Evolutionary conservation across 2,888 invertebrate genomes (phyloP), one percentile per base, ranked within the genome.

Genomic region (Polydrusus cervinus): DNA sequence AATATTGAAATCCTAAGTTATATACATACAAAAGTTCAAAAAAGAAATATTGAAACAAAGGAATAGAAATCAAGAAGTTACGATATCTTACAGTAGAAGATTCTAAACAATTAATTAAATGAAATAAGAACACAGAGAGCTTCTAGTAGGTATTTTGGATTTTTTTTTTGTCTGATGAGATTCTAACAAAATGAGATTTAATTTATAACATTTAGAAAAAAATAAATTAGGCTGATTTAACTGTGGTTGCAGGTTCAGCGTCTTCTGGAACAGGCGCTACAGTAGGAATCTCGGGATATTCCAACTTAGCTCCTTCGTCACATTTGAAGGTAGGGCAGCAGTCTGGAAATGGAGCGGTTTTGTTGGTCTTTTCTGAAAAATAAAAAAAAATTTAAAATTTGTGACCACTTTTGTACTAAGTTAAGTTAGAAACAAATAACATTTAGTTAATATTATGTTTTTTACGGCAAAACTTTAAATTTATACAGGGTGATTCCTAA

Each of bases 321-420:
- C 96, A 96, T 9, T 93, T 93, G 89, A 96, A 96, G 78, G 89
- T 88, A 0, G 96, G 96, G 86, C 96, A 97, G 87, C 96, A 96
- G 38, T 89, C 91, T 8, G 96, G 96, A 92, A 96, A 97, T 0
- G 93, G 88, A 1, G 96, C 95, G 9, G 95, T 95, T 88, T 95
- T 96, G 90, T 96, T 95, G 84, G 96, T 96, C 86, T 94, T 95
- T 7, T 95, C 95, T 88, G 90, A 65, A 87, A 89, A 79, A 73
- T 74, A 73, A 34, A 49, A 38, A 53, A 64, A 18, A 64, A 80
- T 76, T 75, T 78, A 10, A 11, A 34, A 47, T 18, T 25, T 25
- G 25, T 25, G 3, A 25, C 25, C 1, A 25, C 25, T 25, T n/a
- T n/a, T n/a, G n/a, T n/a, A 25, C 25, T 3, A 25, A 3, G 5